These are phyloP conservation scores for Isotomurus palustris DNA, from an alignment of 2,888 invertebrate species.

Conservation along the genomic window DNA sequence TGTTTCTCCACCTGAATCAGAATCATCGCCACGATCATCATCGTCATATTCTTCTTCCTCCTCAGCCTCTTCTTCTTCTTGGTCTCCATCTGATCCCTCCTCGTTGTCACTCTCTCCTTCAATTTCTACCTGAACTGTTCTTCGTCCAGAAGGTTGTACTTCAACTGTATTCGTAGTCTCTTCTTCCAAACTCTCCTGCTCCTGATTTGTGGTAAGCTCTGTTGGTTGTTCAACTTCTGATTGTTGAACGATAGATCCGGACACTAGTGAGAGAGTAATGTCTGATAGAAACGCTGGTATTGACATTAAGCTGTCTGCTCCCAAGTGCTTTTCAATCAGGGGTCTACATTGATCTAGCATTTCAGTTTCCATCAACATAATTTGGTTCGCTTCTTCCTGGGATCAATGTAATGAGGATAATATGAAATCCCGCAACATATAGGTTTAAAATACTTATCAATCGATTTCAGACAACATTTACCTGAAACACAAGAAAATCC, in stretches of 20 bases:
- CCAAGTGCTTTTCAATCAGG: too few species aligned
- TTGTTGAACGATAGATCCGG: too few species aligned
- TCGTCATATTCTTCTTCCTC: constrained; percentile 18
- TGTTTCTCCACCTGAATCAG: constrained; percentile 23
- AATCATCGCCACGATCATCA: constrained; percentile 12
- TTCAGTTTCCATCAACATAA: constrained; percentile 44
- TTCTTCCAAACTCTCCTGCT: too few species aligned
- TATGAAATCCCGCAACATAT: too few species aligned
- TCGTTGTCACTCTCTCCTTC: constrained; percentile 22
- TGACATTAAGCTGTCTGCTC: too few species aligned
- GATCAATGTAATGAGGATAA: constrained; percentile 14
- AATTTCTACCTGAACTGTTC: constrained; percentile 25
- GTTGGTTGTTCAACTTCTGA: too few species aligned
- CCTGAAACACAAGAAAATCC: constrained; percentile 43
- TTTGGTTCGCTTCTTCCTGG: constrained; percentile 41
- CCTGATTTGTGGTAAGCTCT: too few species aligned
- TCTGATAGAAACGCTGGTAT: constrained; percentile 44
- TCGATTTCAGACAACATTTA: too few species aligned
- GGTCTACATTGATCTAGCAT: constrained; percentile 39
- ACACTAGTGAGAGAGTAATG: too few species aligned
- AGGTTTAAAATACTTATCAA: too few species aligned
- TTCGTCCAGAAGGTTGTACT: not conserved
- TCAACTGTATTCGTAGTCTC: not conserved
- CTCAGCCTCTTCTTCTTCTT: constrained; percentile 13
- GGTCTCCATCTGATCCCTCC: constrained; percentile 18